A percentile compares a stretch with the other conserved stretches of the same genome.
These are phyloP conservation scores for Halcyon badia DNA, from an alignment of 2,797 vertebrate species.

Conservation along the genomic window DNA sequence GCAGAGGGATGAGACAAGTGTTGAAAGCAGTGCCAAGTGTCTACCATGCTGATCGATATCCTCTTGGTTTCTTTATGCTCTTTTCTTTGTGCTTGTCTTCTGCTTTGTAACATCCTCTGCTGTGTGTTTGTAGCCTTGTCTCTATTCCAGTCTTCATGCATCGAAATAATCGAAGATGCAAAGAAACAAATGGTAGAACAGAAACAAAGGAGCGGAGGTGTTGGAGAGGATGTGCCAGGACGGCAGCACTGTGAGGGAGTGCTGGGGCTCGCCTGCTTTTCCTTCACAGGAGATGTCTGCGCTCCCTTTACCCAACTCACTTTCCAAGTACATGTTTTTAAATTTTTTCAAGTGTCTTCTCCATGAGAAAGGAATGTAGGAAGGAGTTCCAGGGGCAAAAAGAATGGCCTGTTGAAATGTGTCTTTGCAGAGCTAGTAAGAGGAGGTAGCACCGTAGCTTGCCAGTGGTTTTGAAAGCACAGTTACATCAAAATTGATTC, in stretches of 20 bases:
- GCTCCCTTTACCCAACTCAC: neutral
- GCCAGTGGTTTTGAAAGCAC: neutral
- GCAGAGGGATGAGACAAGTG: neutral
- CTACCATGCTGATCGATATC: accelerated
- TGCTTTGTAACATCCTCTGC: neutral
- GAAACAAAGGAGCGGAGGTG: neutral
- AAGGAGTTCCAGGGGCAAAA: neutral
- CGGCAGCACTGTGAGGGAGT: neutral
- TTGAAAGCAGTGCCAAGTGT: neutral
- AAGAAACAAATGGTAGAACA: neutral
- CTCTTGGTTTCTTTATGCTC: neutral
- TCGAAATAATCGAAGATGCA: neutral
- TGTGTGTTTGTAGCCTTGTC: neutral
- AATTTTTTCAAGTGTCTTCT: neutral
- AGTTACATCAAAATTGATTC: conserved; percentile 7
- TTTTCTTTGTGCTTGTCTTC: neutral
- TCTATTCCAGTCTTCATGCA: accelerated
- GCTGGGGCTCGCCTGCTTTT: neutral
- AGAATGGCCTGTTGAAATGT: neutral
- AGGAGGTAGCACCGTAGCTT: neutral
- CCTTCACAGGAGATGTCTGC: neutral
- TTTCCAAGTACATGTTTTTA: neutral
- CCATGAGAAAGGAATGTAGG: neutral
- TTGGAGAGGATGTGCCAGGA: neutral
- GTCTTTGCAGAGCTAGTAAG: neutral